Percentiles rank a stretch among this genome's conserved stretches.
Evolutionary conservation across 2,113 vertebrate species (phyloP).

Genomic region (Dissostichus mawsoni): DNA sequence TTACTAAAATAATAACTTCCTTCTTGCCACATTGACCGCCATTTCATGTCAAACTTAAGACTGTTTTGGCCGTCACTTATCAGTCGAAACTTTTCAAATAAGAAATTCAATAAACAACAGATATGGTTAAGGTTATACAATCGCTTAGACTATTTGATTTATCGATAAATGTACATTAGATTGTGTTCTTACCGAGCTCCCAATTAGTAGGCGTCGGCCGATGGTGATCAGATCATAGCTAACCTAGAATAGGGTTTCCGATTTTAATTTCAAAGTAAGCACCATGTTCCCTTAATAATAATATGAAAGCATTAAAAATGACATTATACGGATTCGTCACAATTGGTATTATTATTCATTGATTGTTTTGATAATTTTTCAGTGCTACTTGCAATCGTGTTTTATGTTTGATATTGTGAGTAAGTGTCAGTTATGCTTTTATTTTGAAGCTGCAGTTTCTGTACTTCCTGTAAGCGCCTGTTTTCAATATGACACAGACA

Average conservation of each 20-base stretch:
- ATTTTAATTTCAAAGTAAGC: constrained; percentile 30
- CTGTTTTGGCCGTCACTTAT: not conserved
- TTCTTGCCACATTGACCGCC: constrained; percentile 43
- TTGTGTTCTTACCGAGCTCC: constrained; percentile 52
- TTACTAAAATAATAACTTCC: constrained; percentile 50
- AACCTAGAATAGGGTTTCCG: constrained; percentile 3
- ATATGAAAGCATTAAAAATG: not conserved
- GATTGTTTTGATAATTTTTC: not conserved
- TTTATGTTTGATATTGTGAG: not conserved
- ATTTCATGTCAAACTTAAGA: constrained; percentile 47
- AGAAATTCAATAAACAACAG: not conserved
- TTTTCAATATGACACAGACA: not conserved
- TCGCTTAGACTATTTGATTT: not conserved
- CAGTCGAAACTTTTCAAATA: not conserved
- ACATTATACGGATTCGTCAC: rapidly evolving
- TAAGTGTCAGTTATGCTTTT: constrained; percentile 26
- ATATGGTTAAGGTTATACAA: not conserved
- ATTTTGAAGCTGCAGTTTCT: constrained; percentile 18
- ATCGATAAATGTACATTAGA: not conserved
- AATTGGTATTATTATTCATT: rapidly evolving
- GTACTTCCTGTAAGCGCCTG: not conserved
- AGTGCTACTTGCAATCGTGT: not conserved
- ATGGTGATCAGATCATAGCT: not conserved
- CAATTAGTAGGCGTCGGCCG: constrained; percentile 67
- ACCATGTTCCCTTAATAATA: not conserved